Evolutionary conservation across 1,140 invertebrate genomes (phyloP), one percentile per base, ranked within the genome.

Genomic region (Drosophila ercepeae): DNA sequence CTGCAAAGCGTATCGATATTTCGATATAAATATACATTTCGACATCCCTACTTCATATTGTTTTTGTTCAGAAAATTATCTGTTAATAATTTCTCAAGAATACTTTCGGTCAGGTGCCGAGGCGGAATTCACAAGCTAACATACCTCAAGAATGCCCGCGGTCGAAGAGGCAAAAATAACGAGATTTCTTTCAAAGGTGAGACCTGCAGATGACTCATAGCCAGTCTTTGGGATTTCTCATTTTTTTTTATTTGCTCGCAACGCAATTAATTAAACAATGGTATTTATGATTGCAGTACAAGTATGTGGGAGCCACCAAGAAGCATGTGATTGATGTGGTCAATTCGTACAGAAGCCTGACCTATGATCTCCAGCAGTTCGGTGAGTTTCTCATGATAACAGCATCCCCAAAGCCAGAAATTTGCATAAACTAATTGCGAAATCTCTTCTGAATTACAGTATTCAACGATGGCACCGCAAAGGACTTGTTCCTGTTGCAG

Each of bases 381-480:
- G 77, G 90, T 91, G 16, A 76, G 89, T 44, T 1, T 2, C 49
- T 16, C 16, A 14, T 48, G 42, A 58, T 42, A 32, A 18, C 32
- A 39, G 32, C 46, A 18, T 36, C 44, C 29, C 13, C 36, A n/a
- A n/a, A 36, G 3, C 14, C 16, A 2, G 6, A 18, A 18, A 42
- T 18, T 16, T 8, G 14, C 14, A 46, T 39, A 5, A 23, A 16
- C 8, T 42, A n/a, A n/a, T n/a, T 32, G 44, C n/a, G 7, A n/a
- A 11, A 23, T 8, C 14, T 34, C 2, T 7, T n/a, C n/a, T 14
- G 23, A 0, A 25, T 39, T n/a, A 88, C 93, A 97, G 97, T 97
- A 21, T 98, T 98, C 91, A 97, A 97, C 91, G 96, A 98, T 95
- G 98, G 98, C 32, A 94, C 92, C 11, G 92, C 93, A 53, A 97